A percentile compares a stretch with the other conserved stretches of the same genome.
These are phyloP conservation scores for Erpetoichthys calabaricus DNA, from an alignment of 2,797 vertebrate genomes.

Conservation along the genomic window DNA sequence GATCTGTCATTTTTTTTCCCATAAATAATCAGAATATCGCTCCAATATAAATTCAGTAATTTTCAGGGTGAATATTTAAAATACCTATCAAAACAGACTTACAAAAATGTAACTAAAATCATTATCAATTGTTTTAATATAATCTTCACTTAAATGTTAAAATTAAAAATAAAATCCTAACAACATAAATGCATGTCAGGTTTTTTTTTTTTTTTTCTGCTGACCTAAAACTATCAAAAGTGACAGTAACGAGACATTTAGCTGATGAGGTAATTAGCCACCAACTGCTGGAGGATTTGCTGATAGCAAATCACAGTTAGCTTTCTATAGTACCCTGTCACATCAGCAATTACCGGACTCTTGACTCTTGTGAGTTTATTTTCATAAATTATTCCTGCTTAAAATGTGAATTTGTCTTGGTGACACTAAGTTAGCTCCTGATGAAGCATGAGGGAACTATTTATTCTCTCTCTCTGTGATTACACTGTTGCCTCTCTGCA, in stretches of 20 bases:
- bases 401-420: constrained; percentile 14
- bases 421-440: constrained; percentile 16
- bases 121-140: no score
- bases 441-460: constrained; percentile 14
- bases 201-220: constrained; percentile 1
- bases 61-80: no score
- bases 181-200: no score
- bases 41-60: no score
- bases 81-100: no score
- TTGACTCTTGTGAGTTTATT: constrained; percentile 28
- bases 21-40: no score
- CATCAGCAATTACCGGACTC: constrained; percentile 16
- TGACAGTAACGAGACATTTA: constrained; percentile 24
- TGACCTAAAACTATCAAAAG: constrained; percentile 17
- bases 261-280: constrained; percentile 34
- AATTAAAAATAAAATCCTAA: no score
- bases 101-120: no score
- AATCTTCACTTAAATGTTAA: no score
- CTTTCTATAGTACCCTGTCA: constrained; percentile 20
- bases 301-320: constrained; percentile 10
- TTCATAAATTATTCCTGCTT: constrained; percentile 27
- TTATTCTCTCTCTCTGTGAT: constrained; percentile 16
- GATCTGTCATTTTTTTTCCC: no score
- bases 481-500: constrained; percentile 12
- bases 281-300: constrained; percentile 17